Evolutionary conservation across 1,140 invertebrate species (phyloP).

Genomic region (Hypsibius dujardini): DNA sequence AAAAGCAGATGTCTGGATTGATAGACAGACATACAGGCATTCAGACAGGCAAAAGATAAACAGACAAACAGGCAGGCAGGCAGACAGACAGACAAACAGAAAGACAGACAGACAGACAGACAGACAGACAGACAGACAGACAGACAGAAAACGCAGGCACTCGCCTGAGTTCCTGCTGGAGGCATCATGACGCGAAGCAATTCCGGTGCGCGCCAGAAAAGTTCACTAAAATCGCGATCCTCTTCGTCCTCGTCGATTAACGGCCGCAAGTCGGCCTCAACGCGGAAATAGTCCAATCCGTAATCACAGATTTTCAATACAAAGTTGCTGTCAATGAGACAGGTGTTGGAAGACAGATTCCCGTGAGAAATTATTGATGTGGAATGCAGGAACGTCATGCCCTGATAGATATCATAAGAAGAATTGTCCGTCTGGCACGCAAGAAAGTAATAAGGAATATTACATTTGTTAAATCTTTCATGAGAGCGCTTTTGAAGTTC

Average conservation of each 20-base stretch:
- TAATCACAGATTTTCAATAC: slow-evolving; percentile 94
- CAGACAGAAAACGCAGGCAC: not conserved
- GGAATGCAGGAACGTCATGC: slow-evolving; percentile 78
- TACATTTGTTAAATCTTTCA: not conserved
- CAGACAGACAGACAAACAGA: no score
- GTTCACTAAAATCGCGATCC: not conserved
- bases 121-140: no score
- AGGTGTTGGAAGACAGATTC: slow-evolving; percentile 86
- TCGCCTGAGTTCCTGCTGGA: not conserved
- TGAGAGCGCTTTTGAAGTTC: slow-evolving; percentile 1
- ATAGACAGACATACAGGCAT: no score
- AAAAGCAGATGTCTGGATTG: no score
- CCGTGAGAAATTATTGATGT: slow-evolving; percentile 79
- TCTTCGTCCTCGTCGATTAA: not conserved
- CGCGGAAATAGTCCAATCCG: slow-evolving; percentile 54
- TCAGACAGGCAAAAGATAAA: no score
- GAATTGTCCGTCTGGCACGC: not conserved
- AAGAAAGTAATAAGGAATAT: not conserved
- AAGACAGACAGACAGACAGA: no score
- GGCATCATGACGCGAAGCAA: not conserved
- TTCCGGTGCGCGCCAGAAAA: slow-evolving; percentile 5
- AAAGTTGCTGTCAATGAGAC: slow-evolving; percentile 89
- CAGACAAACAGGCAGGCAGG: no score
- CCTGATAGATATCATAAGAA: slow-evolving; percentile 38
- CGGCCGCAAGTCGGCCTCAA: slow-evolving; percentile 19